These are phyloP conservation scores for Myotis lucifugus DNA, from an alignment of 2,113 vertebrate species.

Conservation along the genomic window DNA sequence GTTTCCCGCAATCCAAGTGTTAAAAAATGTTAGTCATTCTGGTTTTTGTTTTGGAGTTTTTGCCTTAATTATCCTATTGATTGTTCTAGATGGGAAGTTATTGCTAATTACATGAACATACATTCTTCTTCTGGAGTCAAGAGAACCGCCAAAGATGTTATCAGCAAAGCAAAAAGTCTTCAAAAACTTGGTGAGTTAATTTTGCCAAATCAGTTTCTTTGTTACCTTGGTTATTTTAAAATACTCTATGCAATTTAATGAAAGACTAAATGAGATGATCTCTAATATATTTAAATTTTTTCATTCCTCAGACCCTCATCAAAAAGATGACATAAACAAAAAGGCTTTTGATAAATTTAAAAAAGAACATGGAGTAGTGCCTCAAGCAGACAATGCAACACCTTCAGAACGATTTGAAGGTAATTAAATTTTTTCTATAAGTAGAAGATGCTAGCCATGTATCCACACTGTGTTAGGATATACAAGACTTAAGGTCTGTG, in stretches of 20 bases:
- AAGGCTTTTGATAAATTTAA: constrained; percentile 99
- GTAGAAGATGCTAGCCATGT: background rate
- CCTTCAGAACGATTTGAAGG: constrained; percentile 97
- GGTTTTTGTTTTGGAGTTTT: background rate
- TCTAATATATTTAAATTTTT: background rate
- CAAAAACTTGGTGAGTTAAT: constrained; percentile 93
- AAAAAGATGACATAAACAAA: constrained; percentile 98
- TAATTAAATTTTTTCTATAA: constrained; percentile 75
- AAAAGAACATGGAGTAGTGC: constrained; percentile 93
- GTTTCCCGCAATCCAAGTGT: too few relatives aligned
- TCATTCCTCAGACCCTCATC: constrained; percentile 89
- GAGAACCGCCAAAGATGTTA: constrained; percentile 97
- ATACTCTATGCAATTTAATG: constrained; percentile 27
- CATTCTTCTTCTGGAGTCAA: constrained; percentile 94
- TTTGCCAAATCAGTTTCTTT: constrained; percentile 59
- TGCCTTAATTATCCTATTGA: background rate
- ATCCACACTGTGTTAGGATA: background rate
- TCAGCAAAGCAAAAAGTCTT: constrained; percentile 97
- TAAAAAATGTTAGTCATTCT: constrained; percentile 7
- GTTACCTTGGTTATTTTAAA: constrained; percentile 52
- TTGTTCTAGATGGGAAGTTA: constrained; percentile 95
- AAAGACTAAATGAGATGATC: constrained; percentile 1
- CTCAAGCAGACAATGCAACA: constrained; percentile 91
- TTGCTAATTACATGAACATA: constrained; percentile 98
- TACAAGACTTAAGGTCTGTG: background rate